Conservation (phyloP, 64 coral and sea anemone species). For the Platygyra sinensis region DNA sequence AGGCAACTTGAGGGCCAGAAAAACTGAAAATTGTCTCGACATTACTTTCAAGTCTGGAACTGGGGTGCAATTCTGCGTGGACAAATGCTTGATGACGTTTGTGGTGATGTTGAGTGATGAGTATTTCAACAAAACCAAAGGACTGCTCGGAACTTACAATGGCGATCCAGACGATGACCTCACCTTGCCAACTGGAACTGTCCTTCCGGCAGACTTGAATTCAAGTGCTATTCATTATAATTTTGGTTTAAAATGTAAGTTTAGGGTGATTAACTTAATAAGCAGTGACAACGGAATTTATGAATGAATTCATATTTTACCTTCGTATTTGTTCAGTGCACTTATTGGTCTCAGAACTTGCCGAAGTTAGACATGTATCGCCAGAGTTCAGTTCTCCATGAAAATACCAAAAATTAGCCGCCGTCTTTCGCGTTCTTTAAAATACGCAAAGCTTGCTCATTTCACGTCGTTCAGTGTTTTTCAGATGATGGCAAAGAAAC, state of each 20-base stretch:
- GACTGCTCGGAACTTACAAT: constrained; percentile 59
- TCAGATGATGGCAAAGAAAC: too few species aligned
- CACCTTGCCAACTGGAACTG: constrained; percentile 62
- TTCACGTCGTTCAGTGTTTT: too few species aligned
- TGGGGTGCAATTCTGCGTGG: constrained; percentile 36
- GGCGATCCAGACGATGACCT: constrained; percentile 35
- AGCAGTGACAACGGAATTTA: too few species aligned
- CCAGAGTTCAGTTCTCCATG: too few species aligned
- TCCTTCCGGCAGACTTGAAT: neutral
- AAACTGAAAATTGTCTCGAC: neutral
- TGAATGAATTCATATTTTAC: too few species aligned
- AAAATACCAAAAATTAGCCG: too few species aligned
- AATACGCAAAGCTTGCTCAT: too few species aligned
- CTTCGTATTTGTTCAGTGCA: too few species aligned
- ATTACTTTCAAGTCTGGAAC: constrained; percentile 32
- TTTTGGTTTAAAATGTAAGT: constrained; percentile 65
- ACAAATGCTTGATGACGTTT: constrained; percentile 17
- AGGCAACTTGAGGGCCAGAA: constrained; percentile 5
- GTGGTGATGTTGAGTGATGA: neutral
- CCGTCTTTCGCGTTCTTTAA: too few species aligned
- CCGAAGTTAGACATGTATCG: too few species aligned
- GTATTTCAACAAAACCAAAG: constrained; percentile 45
- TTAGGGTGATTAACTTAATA: neutral
- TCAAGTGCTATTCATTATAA: constrained; percentile 39
- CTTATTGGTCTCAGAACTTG: too few species aligned